Conservation (phyloP, 2,113 vertebrate species). For the Hippopotamus amphibius region DNA sequence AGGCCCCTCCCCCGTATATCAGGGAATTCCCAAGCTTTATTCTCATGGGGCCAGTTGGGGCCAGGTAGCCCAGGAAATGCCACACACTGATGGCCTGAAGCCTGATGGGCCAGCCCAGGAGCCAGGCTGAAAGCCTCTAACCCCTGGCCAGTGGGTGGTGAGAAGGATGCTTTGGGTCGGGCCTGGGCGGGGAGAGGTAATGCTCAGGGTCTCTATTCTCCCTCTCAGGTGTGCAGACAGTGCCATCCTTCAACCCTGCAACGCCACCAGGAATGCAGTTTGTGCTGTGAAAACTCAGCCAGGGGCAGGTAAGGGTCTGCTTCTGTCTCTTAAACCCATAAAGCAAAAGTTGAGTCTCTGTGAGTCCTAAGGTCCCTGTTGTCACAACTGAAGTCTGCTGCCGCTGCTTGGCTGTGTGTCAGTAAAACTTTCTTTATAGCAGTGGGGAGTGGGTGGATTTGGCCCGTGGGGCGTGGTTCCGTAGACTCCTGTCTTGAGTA, state of each 20-base stretch:
- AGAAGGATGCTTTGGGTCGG: not conserved
- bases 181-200: fast-evolving
- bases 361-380: no score
- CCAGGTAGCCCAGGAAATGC: not conserved
- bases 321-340: no score
- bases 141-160: not conserved
- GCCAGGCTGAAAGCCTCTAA: not conserved
- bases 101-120: fast-evolving
- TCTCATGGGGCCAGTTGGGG: not conserved
- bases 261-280: not conserved
- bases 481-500: not conserved
- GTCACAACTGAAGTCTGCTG: not conserved
- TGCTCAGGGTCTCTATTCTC: fast-evolving
- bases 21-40: not conserved
- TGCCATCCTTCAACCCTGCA: not conserved
- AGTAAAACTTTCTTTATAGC: no score
- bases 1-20: not conserved
- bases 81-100: not conserved
- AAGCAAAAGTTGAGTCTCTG: fast-evolving
- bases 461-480: fast-evolving
- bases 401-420: not conserved
- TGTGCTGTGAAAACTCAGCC: not conserved
- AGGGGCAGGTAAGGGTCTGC: not conserved
- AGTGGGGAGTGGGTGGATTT: not conserved
- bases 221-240: not conserved